Conservation (phyloP, 2,113 vertebrate species). For the Hemibagrus wyckioides region DNA sequence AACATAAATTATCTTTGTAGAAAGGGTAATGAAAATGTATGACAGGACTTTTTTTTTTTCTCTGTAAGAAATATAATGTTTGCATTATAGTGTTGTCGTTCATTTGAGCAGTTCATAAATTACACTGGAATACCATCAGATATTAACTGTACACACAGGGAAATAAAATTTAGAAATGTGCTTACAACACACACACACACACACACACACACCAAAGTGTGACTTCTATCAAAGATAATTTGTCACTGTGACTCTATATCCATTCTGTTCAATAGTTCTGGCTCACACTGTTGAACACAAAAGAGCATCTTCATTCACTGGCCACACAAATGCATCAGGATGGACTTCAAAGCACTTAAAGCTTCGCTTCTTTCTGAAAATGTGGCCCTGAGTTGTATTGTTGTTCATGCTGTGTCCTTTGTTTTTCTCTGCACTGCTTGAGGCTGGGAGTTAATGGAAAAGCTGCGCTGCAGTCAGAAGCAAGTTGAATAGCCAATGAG, state of each 20-base stretch:
- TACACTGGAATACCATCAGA: neutral
- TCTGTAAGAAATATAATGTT: neutral
- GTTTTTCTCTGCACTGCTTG: constrained; percentile 46
- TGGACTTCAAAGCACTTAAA: constrained; percentile 22
- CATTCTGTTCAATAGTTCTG: neutral
- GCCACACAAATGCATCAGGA: constrained; percentile 2
- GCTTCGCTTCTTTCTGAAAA: constrained; percentile 30
- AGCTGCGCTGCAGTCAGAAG: constrained; percentile 43
- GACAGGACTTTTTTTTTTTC: constrained; percentile 8
- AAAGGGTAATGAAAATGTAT: constrained; percentile 13
- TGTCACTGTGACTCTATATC: neutral
- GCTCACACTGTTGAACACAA: neutral
- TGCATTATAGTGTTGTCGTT: neutral
- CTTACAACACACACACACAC: neutral
- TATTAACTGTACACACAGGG: neutral
- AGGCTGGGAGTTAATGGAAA: constrained; percentile 52
- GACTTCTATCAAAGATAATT: neutral
- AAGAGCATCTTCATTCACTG: constrained; percentile 15
- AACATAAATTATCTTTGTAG: neutral
- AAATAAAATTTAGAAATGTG: neutral
- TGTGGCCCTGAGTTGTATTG: constrained; percentile 28
- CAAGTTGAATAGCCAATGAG: constrained; percentile 41
- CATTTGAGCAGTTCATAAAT: neutral
- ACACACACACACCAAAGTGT: constrained; percentile 1
- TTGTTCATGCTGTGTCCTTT: constrained; percentile 36